A percentile compares a stretch with the other conserved stretches of the same genome.
phyloP scores from a whole-genome alignment of 2,797 vertebrate species.

The Euthynnus affinis region DNA sequence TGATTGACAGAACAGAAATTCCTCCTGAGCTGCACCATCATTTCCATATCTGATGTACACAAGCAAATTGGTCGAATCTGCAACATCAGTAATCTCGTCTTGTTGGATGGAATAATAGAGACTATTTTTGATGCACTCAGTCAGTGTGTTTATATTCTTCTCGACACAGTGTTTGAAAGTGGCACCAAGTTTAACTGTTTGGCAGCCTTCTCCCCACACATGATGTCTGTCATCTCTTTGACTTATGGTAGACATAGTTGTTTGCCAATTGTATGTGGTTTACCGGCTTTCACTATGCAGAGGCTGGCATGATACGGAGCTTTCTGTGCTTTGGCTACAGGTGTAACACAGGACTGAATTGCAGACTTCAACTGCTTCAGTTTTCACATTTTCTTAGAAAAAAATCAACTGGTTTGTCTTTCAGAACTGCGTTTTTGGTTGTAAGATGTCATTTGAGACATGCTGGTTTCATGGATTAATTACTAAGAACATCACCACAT shows the following conservation, averaged over 20 bases:
- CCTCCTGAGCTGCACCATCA: slow-evolving; percentile 34
- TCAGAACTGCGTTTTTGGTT: not conserved
- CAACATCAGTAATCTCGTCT: slow-evolving; percentile 28
- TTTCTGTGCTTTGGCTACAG: not conserved
- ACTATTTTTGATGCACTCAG: slow-evolving; percentile 2
- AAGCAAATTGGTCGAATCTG: slow-evolving; percentile 32
- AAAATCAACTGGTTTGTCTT: too few relatives aligned
- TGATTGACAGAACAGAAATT: slow-evolving; percentile 35
- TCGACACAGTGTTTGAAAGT: not conserved
- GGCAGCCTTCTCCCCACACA: slow-evolving; percentile 7
- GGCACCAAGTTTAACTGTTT: slow-evolving; percentile 17
- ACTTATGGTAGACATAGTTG: slow-evolving; percentile 4
- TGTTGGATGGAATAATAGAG: slow-evolving; percentile 11
- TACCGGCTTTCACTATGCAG: not conserved
- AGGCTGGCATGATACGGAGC: not conserved
- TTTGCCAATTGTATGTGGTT: slow-evolving; percentile 1
- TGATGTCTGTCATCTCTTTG: not conserved
- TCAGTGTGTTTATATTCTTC: not conserved
- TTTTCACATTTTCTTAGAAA: too few relatives aligned
- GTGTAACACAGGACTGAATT: too few relatives aligned
- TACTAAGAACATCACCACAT: too few relatives aligned
- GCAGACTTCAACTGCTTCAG: too few relatives aligned
- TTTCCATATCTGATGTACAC: slow-evolving; percentile 29
- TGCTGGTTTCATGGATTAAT: too few relatives aligned
- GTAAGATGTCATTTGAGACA: not conserved